Evolutionary conservation across 92 coral and sea anemone species (phyloP).

Genomic region (Phenganax stokvisi): DNA sequence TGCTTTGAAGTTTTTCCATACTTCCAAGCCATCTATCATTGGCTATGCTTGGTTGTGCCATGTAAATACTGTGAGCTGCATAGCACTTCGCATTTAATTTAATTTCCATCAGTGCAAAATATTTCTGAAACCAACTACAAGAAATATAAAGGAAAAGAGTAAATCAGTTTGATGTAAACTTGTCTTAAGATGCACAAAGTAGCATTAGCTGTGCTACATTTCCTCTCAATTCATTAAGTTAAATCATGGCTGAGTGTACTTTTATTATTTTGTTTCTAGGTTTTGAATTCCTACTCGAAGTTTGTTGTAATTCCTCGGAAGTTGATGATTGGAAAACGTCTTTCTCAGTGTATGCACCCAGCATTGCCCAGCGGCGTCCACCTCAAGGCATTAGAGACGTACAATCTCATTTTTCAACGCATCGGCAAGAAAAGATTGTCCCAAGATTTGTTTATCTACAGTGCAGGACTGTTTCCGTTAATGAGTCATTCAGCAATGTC

Average conservation of each 20-base stretch:
- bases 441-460: slow-evolving; percentile 82
- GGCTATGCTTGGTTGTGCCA: too few species aligned
- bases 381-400: slow-evolving; percentile 83
- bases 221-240: background rate
- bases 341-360: slow-evolving; percentile 91
- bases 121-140: too few species aligned
- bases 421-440: slow-evolving; percentile 83
- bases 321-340: slow-evolving; percentile 78
- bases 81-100: too few species aligned
- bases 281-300: slow-evolving; percentile 64
- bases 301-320: slow-evolving; percentile 83
- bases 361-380: slow-evolving; percentile 93
- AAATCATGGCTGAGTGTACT: background rate
- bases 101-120: too few species aligned
- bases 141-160: too few species aligned
- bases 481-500: slow-evolving; percentile 96
- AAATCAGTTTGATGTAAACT: too few species aligned
- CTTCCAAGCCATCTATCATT: too few species aligned
- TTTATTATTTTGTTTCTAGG: slow-evolving; percentile 42
- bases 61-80: too few species aligned
- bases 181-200: too few species aligned
- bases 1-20: too few species aligned
- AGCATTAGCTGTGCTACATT: background rate
- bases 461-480: slow-evolving; percentile 83
- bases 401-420: slow-evolving; percentile 78